Conservation (phyloP, 2,888 invertebrate species). For the Oligia fasciuncula region DNA sequence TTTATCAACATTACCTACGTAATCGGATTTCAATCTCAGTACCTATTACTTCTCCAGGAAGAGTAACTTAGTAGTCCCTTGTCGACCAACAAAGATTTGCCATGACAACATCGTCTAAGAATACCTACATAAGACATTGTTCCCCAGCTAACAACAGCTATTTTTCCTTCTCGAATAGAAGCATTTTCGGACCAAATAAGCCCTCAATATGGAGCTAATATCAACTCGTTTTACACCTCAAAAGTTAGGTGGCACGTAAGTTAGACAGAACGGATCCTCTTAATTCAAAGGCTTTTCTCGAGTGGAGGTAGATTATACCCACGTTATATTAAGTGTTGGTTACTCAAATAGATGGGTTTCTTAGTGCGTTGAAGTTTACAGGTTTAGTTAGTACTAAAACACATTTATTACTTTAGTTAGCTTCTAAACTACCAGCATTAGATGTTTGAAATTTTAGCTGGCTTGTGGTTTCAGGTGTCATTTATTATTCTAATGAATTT, state of each 20-base stretch:
- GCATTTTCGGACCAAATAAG: not conserved
- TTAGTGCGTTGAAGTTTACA: conserved; percentile 40
- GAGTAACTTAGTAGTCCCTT: not conserved
- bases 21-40: not conserved
- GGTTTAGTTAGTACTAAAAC: conserved; percentile 49
- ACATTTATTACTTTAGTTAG: conserved; percentile 48
- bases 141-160: not conserved
- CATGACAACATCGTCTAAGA: not conserved
- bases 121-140: not conserved
- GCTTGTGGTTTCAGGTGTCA: conserved; percentile 7
- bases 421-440: conserved; percentile 30
- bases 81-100: not conserved
- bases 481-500: conserved; percentile 14
- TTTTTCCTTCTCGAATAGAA: not conserved
- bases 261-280: conserved; percentile 55
- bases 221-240: conserved; percentile 36
- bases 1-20: not conserved
- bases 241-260: conserved; percentile 47
- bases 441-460: conserved; percentile 21
- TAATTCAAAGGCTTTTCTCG: conserved; percentile 57
- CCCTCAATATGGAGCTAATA: conserved; percentile 28
- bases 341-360: conserved; percentile 49
- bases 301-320: conserved; percentile 51
- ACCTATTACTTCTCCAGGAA: not conserved
- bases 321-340: conserved; percentile 53